Conservation (phyloP, 2,888 invertebrate genomes). For the Salpingus planirostris region DNA sequence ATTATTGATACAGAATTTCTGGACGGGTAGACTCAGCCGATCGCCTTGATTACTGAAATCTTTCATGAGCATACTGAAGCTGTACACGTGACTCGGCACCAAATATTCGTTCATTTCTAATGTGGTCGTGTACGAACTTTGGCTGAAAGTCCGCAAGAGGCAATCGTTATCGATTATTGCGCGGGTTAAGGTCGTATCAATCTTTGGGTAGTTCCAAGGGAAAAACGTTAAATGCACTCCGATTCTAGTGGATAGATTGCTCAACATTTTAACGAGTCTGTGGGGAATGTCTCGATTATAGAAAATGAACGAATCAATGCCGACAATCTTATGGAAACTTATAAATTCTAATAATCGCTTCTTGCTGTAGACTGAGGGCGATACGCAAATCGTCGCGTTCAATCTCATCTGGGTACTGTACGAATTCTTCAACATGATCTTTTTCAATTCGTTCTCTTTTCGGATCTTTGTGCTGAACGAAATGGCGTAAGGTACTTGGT, state of each 20-base stretch:
- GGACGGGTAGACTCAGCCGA: conserved; percentile 30
- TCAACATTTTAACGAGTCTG: conserved; percentile 38
- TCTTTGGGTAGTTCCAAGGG: conserved; percentile 58
- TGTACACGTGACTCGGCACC: conserved; percentile 50
- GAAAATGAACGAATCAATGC: conserved; percentile 56
- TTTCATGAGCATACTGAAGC: conserved; percentile 46
- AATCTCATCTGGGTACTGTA: conserved; percentile 32
- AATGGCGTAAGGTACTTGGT: conserved; percentile 48
- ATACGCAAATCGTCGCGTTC: conserved; percentile 54
- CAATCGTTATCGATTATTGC: conserved; percentile 58
- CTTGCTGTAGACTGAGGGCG: conserved; percentile 50
- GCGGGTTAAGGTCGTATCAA: conserved; percentile 36
- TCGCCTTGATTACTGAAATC: conserved; percentile 39
- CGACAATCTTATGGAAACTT: conserved; percentile 57
- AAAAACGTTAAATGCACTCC: conserved; percentile 47
- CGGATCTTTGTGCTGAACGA: conserved; percentile 38
- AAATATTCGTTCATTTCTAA: conserved; percentile 59
- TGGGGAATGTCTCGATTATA: conserved; percentile 51
- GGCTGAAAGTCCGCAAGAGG: conserved; percentile 46
- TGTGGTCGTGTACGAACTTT: conserved; percentile 47
- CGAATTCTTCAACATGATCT: conserved; percentile 26
- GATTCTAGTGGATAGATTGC: conserved; percentile 35
- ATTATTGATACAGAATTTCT: conserved; percentile 34
- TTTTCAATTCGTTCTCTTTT: conserved; percentile 24
- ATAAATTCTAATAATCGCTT: conserved; percentile 56